phyloP scores from a whole-genome alignment of 2,888 invertebrate genomes.

The Thera britannica region DNA sequence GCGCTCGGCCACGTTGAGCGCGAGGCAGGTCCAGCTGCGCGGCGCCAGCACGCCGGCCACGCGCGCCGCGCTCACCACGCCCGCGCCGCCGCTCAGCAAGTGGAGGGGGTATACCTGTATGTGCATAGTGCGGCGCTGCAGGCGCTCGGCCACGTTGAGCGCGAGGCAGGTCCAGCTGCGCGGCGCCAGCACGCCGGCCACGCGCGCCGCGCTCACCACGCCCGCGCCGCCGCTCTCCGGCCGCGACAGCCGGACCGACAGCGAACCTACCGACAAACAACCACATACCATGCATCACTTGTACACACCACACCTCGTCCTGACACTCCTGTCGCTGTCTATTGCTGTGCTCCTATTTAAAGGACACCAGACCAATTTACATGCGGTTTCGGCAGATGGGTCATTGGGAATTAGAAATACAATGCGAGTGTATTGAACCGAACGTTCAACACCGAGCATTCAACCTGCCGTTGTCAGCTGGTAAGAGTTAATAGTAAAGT shows the following conservation, averaged over 20 bases:
- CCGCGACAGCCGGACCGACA: constrained; percentile 79
- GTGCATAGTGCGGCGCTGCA: constrained; percentile 23
- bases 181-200: constrained; percentile 7
- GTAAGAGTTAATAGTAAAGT: no score
- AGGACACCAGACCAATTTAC: no score
- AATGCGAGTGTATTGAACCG: no score
- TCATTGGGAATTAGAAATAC: no score
- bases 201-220: constrained; percentile 65
- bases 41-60: constrained; percentile 7
- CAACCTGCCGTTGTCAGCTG: no score
- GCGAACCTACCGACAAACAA: constrained; percentile 58
- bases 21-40: constrained; percentile 7
- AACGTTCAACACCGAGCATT: no score
- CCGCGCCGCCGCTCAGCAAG: background rate
- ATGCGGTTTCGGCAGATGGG: no score
- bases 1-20: constrained; percentile 17
- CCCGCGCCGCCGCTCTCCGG: constrained; percentile 77
- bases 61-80: constrained; percentile 42
- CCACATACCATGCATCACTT: no score
- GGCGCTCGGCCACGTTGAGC: constrained; percentile 17
- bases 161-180: constrained; percentile 9
- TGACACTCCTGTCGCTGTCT: no score
- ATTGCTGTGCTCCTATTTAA: no score
- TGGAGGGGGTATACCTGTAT: constrained; percentile 27
- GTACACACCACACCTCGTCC: no score